Base-by-base conservation (phyloP, 2,888 invertebrate species). In the Autographa pulchrina region DNA sequence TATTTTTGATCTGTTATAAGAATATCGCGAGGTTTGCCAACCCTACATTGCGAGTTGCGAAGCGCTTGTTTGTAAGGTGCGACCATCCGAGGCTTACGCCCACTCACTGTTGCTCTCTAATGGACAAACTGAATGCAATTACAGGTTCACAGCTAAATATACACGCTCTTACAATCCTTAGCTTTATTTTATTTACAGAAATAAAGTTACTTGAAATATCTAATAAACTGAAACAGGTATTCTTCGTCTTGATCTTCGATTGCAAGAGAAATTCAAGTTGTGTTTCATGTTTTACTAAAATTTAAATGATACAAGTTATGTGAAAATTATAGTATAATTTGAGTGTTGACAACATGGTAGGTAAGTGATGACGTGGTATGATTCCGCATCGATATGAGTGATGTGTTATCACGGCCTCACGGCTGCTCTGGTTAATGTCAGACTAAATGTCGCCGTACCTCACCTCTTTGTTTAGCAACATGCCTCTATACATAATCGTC, bases 381-480 rank as follows among this genome's bases (percentile, higher is more conserved):
- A 20, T 56, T 13, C 6, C 11, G 11, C 11, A 25, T 56, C 11
- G 54, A 54, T 56, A 25, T 20, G 54, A 9, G 25, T 13, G 54
- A 25, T 38, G 41, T 48, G 41, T 48, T 58, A 65, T 58, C 64
- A 48, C 18, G 18, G 41, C 41, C 59, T 52, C 6, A 62, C 48
- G 41, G 41, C 41, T 13, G 41, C 41, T 41, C 41, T 14, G 48
- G n/a, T 48, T 16, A 16, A n/a, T 48, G 48, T n/a, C 1, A 65
- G 35, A 41, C 25, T 11, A 16, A 63, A 59, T 58, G 62, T 75
- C 72, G 31, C 54, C 54, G 58, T 38, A 65, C 32, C 20, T 56
- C 18, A 56, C 11, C 63, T 18, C 20, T 63, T 76, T 65, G 65
- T 74, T 38, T 13, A n/a, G 16, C 31, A 56, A 52, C 38, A 48